These are phyloP conservation scores for Eurystomus glaucurus DNA, from an alignment of 2,797 vertebrate species.

Conservation along the genomic window DNA sequence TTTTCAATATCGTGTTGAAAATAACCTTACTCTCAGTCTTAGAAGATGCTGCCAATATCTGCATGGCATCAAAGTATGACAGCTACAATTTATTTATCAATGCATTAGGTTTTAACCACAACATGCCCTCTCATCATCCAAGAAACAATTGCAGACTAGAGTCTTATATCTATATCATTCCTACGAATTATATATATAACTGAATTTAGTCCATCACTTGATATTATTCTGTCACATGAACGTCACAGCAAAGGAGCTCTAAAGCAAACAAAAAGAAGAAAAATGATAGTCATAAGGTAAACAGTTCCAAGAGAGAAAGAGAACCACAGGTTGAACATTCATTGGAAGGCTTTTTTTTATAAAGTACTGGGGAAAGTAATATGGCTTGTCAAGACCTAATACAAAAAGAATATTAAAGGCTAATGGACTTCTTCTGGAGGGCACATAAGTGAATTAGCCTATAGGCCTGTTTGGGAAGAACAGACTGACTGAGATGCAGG, in stretches of 20 bases:
- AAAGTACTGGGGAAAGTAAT: background rate
- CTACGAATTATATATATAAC: conserved; percentile 49
- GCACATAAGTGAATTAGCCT: background rate
- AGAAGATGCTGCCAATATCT: conserved; percentile 14
- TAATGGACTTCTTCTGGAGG: conserved; percentile 2
- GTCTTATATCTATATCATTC: conserved; percentile 25
- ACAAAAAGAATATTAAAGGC: background rate
- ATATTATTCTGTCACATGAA: conserved; percentile 45
- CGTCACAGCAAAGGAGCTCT: background rate
- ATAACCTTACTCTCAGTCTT: conserved; percentile 1
- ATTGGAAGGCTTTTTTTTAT: background rate
- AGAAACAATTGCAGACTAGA: conserved; percentile 32
- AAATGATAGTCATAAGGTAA: conserved; percentile 45
- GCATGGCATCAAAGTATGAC: background rate
- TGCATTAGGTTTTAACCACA: conserved; percentile 52
- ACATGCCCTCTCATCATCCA: conserved; percentile 41
- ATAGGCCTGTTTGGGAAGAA: background rate
- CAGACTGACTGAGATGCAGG: background rate
- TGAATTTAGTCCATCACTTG: conserved; percentile 33
- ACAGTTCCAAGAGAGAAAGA: background rate
- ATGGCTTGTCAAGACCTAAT: background rate
- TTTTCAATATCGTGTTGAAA: conserved; percentile 29
- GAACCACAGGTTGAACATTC: background rate
- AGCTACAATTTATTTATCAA: conserved; percentile 61
- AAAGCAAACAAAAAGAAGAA: conserved; percentile 58